Evolutionary conservation across 2,888 invertebrate species (phyloP), one percentile per base, ranked within the genome.

Genomic region (Drosophila tanythrix): DNA sequence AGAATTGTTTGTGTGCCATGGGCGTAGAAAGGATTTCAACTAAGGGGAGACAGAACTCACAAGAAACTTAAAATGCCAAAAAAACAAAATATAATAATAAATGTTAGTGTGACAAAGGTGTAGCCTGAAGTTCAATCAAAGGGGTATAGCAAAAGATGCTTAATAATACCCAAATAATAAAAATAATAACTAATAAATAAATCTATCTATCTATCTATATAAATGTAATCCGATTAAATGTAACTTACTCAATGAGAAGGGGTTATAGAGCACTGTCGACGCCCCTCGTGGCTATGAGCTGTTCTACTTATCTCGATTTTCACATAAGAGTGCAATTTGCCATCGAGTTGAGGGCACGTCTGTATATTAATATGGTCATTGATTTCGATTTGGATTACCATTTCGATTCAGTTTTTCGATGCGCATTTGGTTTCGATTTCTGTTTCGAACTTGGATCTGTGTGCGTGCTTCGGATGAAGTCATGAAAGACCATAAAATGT

Each of bases 341-440:
- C 64, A 59, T 67, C 70, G 64, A 60, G 63, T 48, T 15, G 13
- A 56, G 58, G 67, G 31, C 84, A 82, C 90, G 80, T 74, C 65
- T 72, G 56, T 74, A 72, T 77, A 77, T 83, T 83, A 83, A 88
- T 85, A 79, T 88, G 85, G 73, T 66, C 83, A 88, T 84, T 84
- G 84, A 73, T 70, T 79, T 79, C 74, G 78, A 74, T 76, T 76
- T 68, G 74, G 62, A 55, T 62, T 57, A 36, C 62, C 66, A 69
- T 68, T 65, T 57, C 60, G 60, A 52, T 48, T 53, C 63, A 25
- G 53, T 25, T 40, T 55, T 46, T 29, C 36, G 18, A 18, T 21
- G 33, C 21, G 29, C 25, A 31, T 35, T 36, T 67, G 13, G 51
- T 51, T 51, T 59, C n/a, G 52, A 51, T 40, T 58, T 60, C 52